Evolutionary conservation across 2,888 invertebrate species (phyloP).

Genomic region (Thyatira batis): DNA sequence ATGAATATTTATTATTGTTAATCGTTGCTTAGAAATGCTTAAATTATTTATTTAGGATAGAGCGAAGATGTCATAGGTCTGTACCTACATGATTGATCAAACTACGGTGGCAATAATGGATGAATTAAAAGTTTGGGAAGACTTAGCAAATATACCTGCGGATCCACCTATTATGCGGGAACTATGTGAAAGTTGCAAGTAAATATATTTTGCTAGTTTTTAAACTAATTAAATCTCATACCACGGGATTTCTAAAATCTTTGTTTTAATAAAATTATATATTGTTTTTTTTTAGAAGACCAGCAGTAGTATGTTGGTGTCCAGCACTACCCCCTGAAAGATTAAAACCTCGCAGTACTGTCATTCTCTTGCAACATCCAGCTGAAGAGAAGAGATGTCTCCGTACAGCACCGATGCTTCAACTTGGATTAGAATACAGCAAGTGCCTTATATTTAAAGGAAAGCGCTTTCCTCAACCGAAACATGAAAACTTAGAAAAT

Average conservation of each 20-base stretch:
- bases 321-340: constrained; percentile 88
- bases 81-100: background rate
- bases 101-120: constrained; percentile 59
- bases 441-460: constrained; percentile 92
- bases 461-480: constrained; percentile 90
- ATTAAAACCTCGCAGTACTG: constrained; percentile 85
- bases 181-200: constrained; percentile 89
- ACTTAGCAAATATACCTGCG: constrained; percentile 87
- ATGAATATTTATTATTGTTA: too few species aligned
- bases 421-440: constrained; percentile 86
- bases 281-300: constrained; percentile 84
- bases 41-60: too few species aligned
- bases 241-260: too few species aligned
- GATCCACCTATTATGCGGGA: constrained; percentile 89
- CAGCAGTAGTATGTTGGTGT: constrained; percentile 95
- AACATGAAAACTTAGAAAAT: constrained; percentile 84
- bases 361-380: constrained; percentile 95
- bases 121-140: constrained; percentile 84
- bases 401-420: constrained; percentile 94
- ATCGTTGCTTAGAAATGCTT: too few species aligned
- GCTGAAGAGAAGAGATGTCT: constrained; percentile 95
- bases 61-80: background rate
- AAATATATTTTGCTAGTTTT: too few species aligned
- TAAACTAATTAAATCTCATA: too few species aligned
- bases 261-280: background rate